Percentiles rank a stretch among this genome's conserved stretches.
Evolutionary conservation across 2,888 invertebrate species (phyloP).

Genomic region (Nomada ruficornis): DNA sequence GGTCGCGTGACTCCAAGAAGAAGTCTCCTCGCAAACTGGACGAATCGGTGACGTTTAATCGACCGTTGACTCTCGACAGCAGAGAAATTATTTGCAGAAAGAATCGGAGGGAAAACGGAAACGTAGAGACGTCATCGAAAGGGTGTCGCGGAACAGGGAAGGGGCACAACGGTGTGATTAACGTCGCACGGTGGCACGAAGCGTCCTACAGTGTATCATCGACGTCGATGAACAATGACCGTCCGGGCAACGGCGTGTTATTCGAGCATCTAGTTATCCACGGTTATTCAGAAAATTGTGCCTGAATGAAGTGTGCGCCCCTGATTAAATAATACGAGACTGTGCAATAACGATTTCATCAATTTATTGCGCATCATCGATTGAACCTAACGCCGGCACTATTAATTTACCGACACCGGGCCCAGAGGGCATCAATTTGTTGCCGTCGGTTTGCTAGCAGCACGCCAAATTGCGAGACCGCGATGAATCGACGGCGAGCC

Average conservation of each 20-base stretch:
- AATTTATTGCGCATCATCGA: constrained; percentile 72
- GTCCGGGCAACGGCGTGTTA: constrained; percentile 37
- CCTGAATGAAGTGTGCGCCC: constrained; percentile 60
- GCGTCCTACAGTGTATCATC: constrained; percentile 48
- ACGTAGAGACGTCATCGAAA: not conserved
- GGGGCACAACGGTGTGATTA: constrained; percentile 49
- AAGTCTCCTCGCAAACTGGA: constrained; percentile 41
- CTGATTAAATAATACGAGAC: constrained; percentile 64
- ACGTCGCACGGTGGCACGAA: constrained; percentile 44
- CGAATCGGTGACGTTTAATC: constrained; percentile 32
- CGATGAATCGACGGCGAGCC: constrained; percentile 58
- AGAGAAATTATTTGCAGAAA: too few relatives aligned
- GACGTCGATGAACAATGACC: constrained; percentile 58
- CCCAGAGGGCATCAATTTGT: constrained; percentile 73
- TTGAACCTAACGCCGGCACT: constrained; percentile 65
- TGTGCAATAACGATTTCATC: constrained; percentile 71
- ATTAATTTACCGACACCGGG: constrained; percentile 71
- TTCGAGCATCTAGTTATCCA: constrained; percentile 61
- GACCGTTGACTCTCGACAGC: not conserved
- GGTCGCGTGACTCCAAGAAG: constrained; percentile 20
- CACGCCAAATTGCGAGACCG: constrained; percentile 61
- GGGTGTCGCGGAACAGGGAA: constrained; percentile 8
- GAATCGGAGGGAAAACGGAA: constrained; percentile 4
- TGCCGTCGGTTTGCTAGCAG: constrained; percentile 68
- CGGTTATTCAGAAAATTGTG: constrained; percentile 57